Evolutionary conservation across 2,797 vertebrate genomes (phyloP).

Genomic region (Mormyrus proboscirostris): DNA sequence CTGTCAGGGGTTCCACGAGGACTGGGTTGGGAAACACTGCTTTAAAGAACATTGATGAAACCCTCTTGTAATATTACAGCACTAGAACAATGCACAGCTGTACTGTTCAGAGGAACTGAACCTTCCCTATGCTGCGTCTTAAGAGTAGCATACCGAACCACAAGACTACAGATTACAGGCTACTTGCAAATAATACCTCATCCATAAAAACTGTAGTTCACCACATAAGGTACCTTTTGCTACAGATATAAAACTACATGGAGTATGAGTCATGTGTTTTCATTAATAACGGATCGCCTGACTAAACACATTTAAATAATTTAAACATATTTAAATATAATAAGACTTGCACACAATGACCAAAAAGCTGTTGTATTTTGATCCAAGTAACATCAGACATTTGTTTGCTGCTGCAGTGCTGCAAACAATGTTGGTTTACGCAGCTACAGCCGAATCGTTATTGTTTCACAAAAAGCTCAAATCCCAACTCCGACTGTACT

Average conservation of each 20-base stretch:
- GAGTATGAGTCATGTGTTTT: not conserved
- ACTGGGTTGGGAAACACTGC: not conserved
- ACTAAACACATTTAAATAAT: not conserved
- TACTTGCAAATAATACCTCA: not conserved
- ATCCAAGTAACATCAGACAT: not conserved
- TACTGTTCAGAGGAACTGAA: not conserved
- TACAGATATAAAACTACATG: not conserved
- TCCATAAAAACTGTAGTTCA: not conserved
- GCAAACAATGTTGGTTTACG: not conserved
- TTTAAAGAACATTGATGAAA: not conserved
- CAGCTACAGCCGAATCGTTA: not conserved
- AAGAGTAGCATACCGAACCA: not conserved
- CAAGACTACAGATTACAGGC: not conserved
- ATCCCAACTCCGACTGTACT: not conserved
- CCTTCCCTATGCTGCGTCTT: not conserved
- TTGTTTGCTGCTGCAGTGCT: not conserved
- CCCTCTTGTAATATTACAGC: not conserved
- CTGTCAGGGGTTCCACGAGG: not conserved
- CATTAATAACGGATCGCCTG: not conserved
- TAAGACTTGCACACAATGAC: not conserved
- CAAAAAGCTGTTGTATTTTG: constrained; percentile 10
- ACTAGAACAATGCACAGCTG: not conserved
- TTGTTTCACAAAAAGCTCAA: not conserved
- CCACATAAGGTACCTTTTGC: not conserved
- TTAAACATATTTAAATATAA: not conserved